Conservation (phyloP, 2,113 vertebrate genomes). For the Pelobates fuscus region DNA sequence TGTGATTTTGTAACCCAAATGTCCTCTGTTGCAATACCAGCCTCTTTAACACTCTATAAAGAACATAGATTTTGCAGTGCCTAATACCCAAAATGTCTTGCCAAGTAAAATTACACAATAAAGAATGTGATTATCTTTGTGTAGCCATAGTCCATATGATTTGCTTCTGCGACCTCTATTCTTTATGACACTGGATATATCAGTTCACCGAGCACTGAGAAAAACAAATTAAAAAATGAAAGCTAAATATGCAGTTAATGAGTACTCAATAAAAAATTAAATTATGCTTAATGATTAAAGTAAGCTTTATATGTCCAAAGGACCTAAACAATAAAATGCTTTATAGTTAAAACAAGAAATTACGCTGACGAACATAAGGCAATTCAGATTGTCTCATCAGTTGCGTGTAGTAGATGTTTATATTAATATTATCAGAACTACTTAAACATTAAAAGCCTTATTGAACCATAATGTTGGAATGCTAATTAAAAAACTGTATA, state of each 20-base stretch:
- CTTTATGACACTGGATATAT: neutral
- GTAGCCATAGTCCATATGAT: fast-evolving
- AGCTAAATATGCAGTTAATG: slow-evolving; percentile 7
- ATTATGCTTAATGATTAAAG: slow-evolving; percentile 30
- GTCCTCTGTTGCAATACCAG: slow-evolving; percentile 27
- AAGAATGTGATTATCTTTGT: fast-evolving
- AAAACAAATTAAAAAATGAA: neutral
- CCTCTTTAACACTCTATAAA: neutral
- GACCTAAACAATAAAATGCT: slow-evolving; percentile 25
- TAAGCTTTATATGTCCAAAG: slow-evolving; percentile 27
- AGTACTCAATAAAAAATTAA: slow-evolving; percentile 17
- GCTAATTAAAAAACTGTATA: slow-evolving; percentile 40
- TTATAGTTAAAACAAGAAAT: slow-evolving; percentile 34
- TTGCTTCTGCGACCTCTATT: neutral
- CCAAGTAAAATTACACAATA: neutral
- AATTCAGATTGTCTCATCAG: slow-evolving; percentile 46
- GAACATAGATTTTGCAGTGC: fast-evolving
- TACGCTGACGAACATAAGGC: slow-evolving; percentile 28
- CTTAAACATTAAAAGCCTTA: slow-evolving; percentile 47
- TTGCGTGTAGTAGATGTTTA: slow-evolving; percentile 36
- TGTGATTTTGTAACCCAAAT: neutral
- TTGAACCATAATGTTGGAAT: slow-evolving; percentile 43
- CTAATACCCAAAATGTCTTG: neutral
- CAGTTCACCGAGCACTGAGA: slow-evolving; percentile 1
- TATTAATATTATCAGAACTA: slow-evolving; percentile 48